Base-by-base conservation (phyloP, 1,140 invertebrate genomes). In the Penaeus japonicus region DNA sequence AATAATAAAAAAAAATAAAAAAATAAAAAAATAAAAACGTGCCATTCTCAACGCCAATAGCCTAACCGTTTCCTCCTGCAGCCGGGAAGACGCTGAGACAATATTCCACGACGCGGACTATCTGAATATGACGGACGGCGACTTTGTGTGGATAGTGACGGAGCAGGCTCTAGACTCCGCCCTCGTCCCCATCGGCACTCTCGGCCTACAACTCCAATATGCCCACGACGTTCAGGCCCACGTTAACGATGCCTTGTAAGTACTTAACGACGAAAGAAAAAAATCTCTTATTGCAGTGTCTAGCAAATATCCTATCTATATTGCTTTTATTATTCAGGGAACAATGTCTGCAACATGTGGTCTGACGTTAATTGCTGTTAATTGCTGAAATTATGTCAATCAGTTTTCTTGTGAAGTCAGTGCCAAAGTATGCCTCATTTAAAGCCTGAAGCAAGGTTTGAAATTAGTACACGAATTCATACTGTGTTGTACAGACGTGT, bases 101-200 rank as follows among this genome's bases (percentile, higher is more conserved):
- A 97, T 99, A 92, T 99, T 98, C 93, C 93, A 95, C 84, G 96
- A 98, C 93, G 97, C 98, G 2, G 94, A 95, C 0, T 93, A 93
- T 59, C 93, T 97, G 73, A 98, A 98, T 92, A 97, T 99, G 96
- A 98, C 97, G 0, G 95, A 95, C 18, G 94, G 95, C 73, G 97
- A 96, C 39, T 97, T 97, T 92, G 97, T 98, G 27, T 99, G 98
- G 98, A 95, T 99, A 92, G 97, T 98, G 2, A 98, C 97, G 3
- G 98, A 99, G 92, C 97, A 98, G 92, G 97, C 97, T 4, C 93
- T 99, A 87, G 94, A 95, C 89, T 96, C 97, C 22, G 93, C 94
- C 32, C 98, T 97, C 92, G 95, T 96, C 73, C 97, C 97, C 3
- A 95, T 96, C 92, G 98, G 98, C 81, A 94, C 97, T 20, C 93